Base-by-base conservation (phyloP, 2,797 vertebrate species). In the Garrulus glandarius region DNA sequence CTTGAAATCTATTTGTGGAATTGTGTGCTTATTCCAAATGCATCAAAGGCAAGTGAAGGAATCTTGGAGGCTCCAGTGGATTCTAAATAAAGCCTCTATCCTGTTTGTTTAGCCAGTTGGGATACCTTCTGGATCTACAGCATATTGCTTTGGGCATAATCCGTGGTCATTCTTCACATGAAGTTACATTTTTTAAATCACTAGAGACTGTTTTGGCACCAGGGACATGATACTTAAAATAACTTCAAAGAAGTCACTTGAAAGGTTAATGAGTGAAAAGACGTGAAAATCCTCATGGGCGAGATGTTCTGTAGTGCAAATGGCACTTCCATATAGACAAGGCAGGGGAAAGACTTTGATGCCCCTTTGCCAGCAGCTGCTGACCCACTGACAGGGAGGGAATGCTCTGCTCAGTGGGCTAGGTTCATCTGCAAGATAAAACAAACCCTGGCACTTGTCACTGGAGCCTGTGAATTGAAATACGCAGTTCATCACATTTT, bases 231-330 rank as follows among this genome's bases (percentile, higher is more conserved):
- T 89, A 52, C 86, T 93, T 79, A 77, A 95, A 93, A 93, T 91
- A 92, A 65, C 82, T 86, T 92, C 87, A 80, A 11, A 84, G 87
- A 69, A 90, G 63, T 70, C 41, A 21, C 76, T 94, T 52, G n/a
- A 78, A 91, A 96, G 93, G 78, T 93, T 91, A 95, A 90, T 86
- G 91, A 90, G 87, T 93, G 76, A 86, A 76, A 84, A 95, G 82
- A 52, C 36, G n/a, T 34, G 55, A 81, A 87, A 96, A 93, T 87
- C 87, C 92, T 79, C 87, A 6, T 43, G 92, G 92, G 82, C 81
- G 85, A 93, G 59, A 91, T 89, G 84, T 96, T 96, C 92, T 85
- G 43, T 60, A 44, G 87, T 86, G 79, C 72, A 92, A 93, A 90
- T 91, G 93, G 55, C 89, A 81, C 61, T 78, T 85, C 56, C 44